Conservation (phyloP, 35 echinoderm and acorn worm genomes). For the Apostichopus japonicus region DNA sequence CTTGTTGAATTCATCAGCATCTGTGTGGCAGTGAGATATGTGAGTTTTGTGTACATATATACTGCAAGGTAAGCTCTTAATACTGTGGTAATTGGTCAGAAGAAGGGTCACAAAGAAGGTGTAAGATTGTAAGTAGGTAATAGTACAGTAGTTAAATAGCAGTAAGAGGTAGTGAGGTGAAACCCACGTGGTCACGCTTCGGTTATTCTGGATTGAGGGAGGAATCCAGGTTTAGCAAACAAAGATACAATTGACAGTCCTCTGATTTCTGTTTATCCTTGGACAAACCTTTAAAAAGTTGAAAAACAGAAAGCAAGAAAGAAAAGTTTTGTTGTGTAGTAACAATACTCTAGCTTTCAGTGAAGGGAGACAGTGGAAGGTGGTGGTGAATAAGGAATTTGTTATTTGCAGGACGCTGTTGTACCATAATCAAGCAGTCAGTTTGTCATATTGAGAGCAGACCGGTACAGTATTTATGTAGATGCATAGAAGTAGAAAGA, state of each 20-base stretch:
- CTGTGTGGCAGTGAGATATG: no score
- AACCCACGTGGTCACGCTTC: background rate
- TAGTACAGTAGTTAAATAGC: background rate
- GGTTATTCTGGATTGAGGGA: background rate
- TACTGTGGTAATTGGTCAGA: background rate
- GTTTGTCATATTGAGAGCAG: no score
- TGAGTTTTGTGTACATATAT: no score
- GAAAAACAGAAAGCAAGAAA: background rate
- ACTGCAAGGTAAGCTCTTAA: background rate
- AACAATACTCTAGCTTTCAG: background rate
- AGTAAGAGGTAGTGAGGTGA: background rate
- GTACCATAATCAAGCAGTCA: no score
- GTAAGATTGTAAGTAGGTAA: no score
- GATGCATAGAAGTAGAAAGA: no score
- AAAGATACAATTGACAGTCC: background rate
- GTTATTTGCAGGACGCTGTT: background rate
- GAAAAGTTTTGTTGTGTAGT: background rate
- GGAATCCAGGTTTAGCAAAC: background rate
- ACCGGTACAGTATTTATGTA: no score
- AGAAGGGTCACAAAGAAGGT: background rate
- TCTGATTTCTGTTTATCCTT: background rate
- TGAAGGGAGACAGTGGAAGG: background rate
- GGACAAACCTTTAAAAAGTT: background rate
- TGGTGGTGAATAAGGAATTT: background rate
- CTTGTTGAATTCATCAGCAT: no score